A percentile compares a stretch with the other conserved stretches of the same genome.
These are phyloP conservation scores for Jacana jacana DNA, from an alignment of 2,113 vertebrate genomes.

Conservation along the genomic window DNA sequence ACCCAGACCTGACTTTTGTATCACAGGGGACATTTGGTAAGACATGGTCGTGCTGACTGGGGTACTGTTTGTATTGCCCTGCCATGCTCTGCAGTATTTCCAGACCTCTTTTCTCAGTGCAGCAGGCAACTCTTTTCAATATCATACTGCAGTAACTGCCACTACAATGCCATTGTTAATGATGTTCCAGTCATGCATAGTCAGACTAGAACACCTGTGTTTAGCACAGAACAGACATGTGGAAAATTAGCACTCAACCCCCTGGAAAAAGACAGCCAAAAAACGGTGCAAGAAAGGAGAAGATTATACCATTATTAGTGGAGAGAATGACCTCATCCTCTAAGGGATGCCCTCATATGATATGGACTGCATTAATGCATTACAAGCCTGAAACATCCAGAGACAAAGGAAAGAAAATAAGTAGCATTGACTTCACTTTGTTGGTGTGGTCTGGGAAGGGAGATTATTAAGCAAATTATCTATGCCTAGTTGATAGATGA, in stretches of 20 bases:
- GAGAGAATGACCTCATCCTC: not conserved
- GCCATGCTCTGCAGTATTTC: not conserved
- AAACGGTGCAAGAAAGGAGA: not conserved
- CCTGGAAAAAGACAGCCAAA: not conserved
- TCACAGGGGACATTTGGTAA: not conserved
- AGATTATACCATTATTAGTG: not conserved
- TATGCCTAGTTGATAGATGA: rapidly evolving
- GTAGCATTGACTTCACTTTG: not conserved
- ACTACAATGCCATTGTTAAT: not conserved
- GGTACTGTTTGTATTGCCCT: not conserved
- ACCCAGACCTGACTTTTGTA: not conserved
- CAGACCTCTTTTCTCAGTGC: not conserved
- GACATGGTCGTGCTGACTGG: not conserved
- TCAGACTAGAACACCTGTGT: not conserved
- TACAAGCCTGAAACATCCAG: not conserved
- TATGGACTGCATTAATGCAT: not conserved
- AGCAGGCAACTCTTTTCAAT: not conserved
- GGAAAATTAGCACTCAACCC: not conserved
- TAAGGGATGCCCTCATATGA: not conserved
- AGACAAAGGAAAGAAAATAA: not conserved
- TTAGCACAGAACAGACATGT: not conserved
- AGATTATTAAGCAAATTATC: not conserved
- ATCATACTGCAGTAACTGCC: not conserved
- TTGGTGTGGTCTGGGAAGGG: not conserved
- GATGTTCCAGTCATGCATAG: not conserved